phyloP scores from a whole-genome alignment of 2,888 invertebrate species.

The Diarsia brunnea region DNA sequence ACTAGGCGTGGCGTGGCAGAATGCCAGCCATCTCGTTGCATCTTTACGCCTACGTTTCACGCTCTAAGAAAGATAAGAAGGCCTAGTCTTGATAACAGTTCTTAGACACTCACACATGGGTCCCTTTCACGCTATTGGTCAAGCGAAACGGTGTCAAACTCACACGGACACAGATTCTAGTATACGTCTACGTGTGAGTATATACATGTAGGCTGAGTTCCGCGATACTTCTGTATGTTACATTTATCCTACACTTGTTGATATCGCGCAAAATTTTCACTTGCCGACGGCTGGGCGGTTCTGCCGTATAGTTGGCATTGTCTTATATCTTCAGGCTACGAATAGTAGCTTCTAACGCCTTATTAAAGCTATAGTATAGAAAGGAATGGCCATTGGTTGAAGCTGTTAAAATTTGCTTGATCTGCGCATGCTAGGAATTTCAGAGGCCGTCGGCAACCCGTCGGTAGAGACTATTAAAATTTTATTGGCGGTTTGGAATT shows the following conservation, averaged over 20 bases:
- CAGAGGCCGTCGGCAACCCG: conserved; percentile 1
- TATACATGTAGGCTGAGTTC: not conserved
- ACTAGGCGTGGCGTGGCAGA: conserved; percentile 90
- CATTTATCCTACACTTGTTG: conserved; percentile 80
- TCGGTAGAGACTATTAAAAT: not conserved
- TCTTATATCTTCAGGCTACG: conserved; percentile 43
- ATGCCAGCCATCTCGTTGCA: conserved; percentile 84
- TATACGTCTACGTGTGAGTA: not conserved
- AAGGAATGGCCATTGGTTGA: conserved; percentile 40
- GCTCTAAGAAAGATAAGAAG: conserved; percentile 46
- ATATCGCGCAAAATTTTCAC: conserved; percentile 72
- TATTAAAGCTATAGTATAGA: conserved; percentile 23
- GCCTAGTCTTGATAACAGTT: conserved; percentile 36
- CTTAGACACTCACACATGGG: conserved; percentile 12
- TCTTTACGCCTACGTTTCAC: conserved; percentile 78
- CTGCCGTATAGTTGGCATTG: conserved; percentile 61
- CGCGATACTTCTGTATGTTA: conserved; percentile 53
- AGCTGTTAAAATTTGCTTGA: not conserved
- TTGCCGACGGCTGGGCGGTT: conserved; percentile 64
- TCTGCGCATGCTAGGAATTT: conserved; percentile 14
- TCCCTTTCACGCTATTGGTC: conserved; percentile 16
- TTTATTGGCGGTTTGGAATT: conserved; percentile 3
- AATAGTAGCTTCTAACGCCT: conserved; percentile 41
- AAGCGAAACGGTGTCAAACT: conserved; percentile 7
- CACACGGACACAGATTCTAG: not conserved